Base-by-base conservation (phyloP, 2,113 vertebrate species). In the Leptosomus discolor region DNA sequence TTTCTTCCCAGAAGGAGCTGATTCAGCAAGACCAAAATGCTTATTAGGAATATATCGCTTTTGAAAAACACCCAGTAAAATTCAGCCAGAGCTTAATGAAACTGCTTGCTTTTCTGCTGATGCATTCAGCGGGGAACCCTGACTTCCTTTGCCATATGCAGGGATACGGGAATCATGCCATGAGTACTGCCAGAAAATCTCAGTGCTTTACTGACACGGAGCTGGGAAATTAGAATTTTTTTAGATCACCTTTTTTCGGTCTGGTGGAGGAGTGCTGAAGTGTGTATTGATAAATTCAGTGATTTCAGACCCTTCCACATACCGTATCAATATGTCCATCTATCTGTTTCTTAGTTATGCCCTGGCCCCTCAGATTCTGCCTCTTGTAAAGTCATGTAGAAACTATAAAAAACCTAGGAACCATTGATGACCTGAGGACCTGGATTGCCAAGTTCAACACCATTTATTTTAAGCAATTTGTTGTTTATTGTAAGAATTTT, bases 1-100 rank as follows among this genome's bases (percentile, higher is more conserved):
- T 92, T 94, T 68, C 77, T 97, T 95, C 58, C 53, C 56, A 76
- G 90, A 92, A 93, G 69, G 3, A 92, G 94, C 90, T 96, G 92
- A 96, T 85, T 96, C 96, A 94, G 90, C 92, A 93, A 83, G 93
- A 80, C 74, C 48, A 95, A 93, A 94, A 96, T 57, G 78, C 85
- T 85, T 95, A 85, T 95, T 88, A 91, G 50, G 79, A 95, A 94
- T 82, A 69, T 83, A 85, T 73, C 65, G 81, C 87, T 82, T 95
- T 90, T 93, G 70, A 95, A 85, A 96, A 96, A 90, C 85, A 90
- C 57, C 8, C 65, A 76, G 74, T 54, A 74, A 95, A 93, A 96
- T 94, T 85, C 77, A 93, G 65, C 65, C 78, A 90, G 88, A 95
- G 74, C 67, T 95, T 93, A 92, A 90, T 88, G 88, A 96, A 95